A percentile compares a stretch with the other conserved stretches of the same genome.
Evolutionary conservation across 2,888 invertebrate species (phyloP).

Genomic region (Hirtodrosophila cameraria): DNA sequence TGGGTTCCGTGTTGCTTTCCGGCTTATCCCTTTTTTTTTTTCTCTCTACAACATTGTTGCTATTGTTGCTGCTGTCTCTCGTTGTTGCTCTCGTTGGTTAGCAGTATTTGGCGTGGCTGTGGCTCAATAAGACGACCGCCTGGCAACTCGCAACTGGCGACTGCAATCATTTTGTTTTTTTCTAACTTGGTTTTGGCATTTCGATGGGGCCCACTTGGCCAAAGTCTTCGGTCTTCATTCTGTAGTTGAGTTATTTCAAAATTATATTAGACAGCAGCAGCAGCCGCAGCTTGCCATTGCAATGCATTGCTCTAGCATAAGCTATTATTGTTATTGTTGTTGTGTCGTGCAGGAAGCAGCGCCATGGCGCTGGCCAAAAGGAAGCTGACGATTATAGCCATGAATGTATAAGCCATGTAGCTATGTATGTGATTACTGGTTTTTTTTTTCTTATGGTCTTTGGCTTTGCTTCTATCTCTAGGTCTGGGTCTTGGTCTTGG

Average conservation of each 20-base stretch:
- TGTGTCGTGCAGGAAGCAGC: slow-evolving; percentile 69
- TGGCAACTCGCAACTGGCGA: slow-evolving; percentile 32
- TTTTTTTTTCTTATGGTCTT: slow-evolving; percentile 26
- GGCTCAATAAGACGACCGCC: slow-evolving; percentile 39
- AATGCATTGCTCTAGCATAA: slow-evolving; percentile 43
- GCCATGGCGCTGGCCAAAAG: slow-evolving; percentile 70
- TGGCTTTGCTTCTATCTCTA: slow-evolving; percentile 1
- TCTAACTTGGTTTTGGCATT: slow-evolving; percentile 74
- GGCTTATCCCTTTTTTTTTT: slow-evolving; percentile 79
- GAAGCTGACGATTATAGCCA: slow-evolving; percentile 71
- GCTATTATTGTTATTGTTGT: slow-evolving; percentile 29
- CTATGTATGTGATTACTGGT: slow-evolving; percentile 43
- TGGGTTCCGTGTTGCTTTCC: slow-evolving; percentile 83
- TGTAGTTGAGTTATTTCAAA: slow-evolving; percentile 74
- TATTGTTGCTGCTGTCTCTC: slow-evolving; percentile 20
- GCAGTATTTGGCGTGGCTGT: slow-evolving; percentile 31
- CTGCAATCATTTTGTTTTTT: slow-evolving; percentile 70
- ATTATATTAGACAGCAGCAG: slow-evolving; percentile 70
- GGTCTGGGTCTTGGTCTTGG: neutral
- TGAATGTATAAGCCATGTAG: slow-evolving; percentile 25
- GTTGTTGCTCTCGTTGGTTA: slow-evolving; percentile 40
- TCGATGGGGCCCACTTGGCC: slow-evolving; percentile 66
- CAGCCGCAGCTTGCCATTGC: slow-evolving; percentile 35
- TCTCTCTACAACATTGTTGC: slow-evolving; percentile 23
- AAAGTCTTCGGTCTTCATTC: slow-evolving; percentile 20